Base-by-base conservation (phyloP, 2,113 vertebrate species). In the Callionymus lyra region DNA sequence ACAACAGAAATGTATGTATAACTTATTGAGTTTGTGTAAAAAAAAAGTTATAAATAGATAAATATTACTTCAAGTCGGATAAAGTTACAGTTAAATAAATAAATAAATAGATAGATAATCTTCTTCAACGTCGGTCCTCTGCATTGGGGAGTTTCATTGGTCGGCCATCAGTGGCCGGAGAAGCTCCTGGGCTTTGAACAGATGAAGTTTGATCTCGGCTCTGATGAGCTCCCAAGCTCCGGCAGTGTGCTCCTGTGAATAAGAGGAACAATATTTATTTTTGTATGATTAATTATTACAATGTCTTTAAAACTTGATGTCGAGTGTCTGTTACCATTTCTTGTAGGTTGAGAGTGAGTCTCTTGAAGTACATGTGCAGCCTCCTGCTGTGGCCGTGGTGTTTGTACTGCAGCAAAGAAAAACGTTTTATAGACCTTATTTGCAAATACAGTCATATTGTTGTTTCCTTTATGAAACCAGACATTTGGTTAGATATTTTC, bases 171-270 rank as follows among this genome's bases (percentile, higher is more conserved):
- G 21, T 27, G 21, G 21, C 21, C 8, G 21, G 21, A 27, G 4
- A 27, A 73, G 73, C 47, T 5, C 47, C 16, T 73, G 47, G 13
- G 50, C 38, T 54, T 43, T 59, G 6, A 21, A 41, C 5, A 84
- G 57, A 13, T 80, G 59, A 12, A 1, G 27, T 33, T 16, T 16
- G 6, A 72, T 39, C 39, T 78, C 46, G 12, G 8, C 48, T 39
- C 77, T 46, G 76, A 81, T 60, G 56, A 74, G 33, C 58, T 82
- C 76, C 82, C 81, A 84, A 43, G 66, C 57, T 41, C 63, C 47
- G 38, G 53, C 50, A 31, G 69, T 70, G 45, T 68, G 41, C 9
- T 17, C 43, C 81, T 84, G 2, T 41, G 68, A 13, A 63, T 21
- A 70, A 41, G 41, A 6, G 51, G 19, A 0, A 9, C 2, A 3